phyloP scores from a whole-genome alignment of 2,888 invertebrate genomes.

The Erebia ligea region DNA sequence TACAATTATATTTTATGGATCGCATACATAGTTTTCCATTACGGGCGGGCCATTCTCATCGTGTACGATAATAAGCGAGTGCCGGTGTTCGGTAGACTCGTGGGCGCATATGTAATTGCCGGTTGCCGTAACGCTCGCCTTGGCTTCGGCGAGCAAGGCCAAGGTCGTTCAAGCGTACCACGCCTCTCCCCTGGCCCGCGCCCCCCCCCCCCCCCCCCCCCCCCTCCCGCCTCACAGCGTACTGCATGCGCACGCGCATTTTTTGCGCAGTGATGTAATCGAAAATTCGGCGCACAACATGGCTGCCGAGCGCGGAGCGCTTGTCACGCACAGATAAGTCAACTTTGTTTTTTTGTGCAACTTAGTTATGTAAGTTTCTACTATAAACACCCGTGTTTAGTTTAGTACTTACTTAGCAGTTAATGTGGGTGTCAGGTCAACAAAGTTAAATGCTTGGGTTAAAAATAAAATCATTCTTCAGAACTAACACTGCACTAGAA shows the following conservation, averaged over 20 bases:
- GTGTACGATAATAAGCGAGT: slow-evolving; percentile 47
- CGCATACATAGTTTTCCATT: neutral
- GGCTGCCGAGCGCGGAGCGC: slow-evolving; percentile 54
- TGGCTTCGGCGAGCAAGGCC: slow-evolving; percentile 79
- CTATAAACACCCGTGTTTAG: too few relatives aligned
- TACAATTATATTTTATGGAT: slow-evolving; percentile 1
- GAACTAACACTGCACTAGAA: too few relatives aligned
- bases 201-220: slow-evolving; percentile 39
- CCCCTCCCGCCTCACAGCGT: slow-evolving; percentile 39
- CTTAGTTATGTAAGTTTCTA: neutral
- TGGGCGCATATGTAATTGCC: slow-evolving; percentile 78
- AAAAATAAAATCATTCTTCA: too few relatives aligned
- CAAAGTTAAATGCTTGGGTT: too few relatives aligned
- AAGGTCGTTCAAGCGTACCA: slow-evolving; percentile 64
- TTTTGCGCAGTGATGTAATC: slow-evolving; percentile 81
- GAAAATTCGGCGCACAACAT: slow-evolving; percentile 77
- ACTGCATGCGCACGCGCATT: slow-evolving; percentile 64
- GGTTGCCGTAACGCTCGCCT: slow-evolving; percentile 66
- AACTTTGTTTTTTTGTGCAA: neutral
- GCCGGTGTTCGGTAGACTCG: slow-evolving; percentile 62
- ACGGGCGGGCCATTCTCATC: slow-evolving; percentile 1
- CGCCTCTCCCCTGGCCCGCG: slow-evolving; percentile 45
- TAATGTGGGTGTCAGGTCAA: too few relatives aligned
- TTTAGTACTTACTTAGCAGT: too few relatives aligned
- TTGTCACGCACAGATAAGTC: slow-evolving; percentile 46